Evolutionary conservation across 37 sponge, comb jelly and placozoan species (phyloP), one percentile per base, ranked within the genome.

Genomic region (Theonella swinhoei): DNA sequence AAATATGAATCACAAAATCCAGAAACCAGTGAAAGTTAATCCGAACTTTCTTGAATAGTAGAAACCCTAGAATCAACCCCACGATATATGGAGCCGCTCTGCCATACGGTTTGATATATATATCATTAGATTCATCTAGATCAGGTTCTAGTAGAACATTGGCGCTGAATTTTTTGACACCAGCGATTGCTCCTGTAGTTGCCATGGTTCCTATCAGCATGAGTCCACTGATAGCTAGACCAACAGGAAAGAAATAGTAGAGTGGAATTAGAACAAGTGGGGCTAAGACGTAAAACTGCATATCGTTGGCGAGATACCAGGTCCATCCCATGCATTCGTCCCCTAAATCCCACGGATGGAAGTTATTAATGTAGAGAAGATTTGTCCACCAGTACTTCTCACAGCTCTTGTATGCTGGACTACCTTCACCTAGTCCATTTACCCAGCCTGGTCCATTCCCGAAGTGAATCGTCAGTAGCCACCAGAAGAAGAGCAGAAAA

Each of bases 221-320:
- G 20, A 84, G 37, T 39, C 62, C 70, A 17, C 42, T 22, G 23
- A 77, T 36, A 20, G 43, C 38, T 1, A 91, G 62, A 42, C 91
- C 87, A 22, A 86, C 28, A 2, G 92, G 87, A 28, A 87, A 76
- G 3, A 68, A 81, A 77, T 37, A 61, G 47, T 82, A 88, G 28
- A 87, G 43, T 3, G 91, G 91, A 22, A 90, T 74, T 31, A 97
- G 37, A 32, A 97, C 65, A 0, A 90, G 35, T 23, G 98, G 98
- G 78, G 91, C 76, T 22, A 95, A 74, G 61, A 95, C 32, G 65
- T 78, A 92, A 73, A 97, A 93, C 80, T 97, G 98, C 91, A 95
- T 95, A 43, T 97, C 98, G 78, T 85, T 88, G 24, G 96, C 93
- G 23, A 97, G 82, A 43, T 97, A 97, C 95, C 95, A 97, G 0